These are phyloP conservation scores for Verasper variegatus DNA, from an alignment of 2,113 vertebrate genomes.

Conservation along the genomic window DNA sequence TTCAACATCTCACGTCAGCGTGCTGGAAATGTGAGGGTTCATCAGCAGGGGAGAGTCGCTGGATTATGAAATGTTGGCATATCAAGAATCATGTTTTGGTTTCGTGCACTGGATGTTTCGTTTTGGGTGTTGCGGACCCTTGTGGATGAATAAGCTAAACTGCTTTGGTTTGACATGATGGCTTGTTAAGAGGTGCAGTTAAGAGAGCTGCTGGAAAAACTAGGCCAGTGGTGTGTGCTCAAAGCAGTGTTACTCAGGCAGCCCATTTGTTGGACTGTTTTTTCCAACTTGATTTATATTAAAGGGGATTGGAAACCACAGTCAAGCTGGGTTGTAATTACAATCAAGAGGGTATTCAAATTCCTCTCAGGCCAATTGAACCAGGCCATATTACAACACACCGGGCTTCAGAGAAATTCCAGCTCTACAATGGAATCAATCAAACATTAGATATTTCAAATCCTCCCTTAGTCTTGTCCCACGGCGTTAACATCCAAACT, in stretches of 20 bases:
- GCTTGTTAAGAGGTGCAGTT: conserved; percentile 63
- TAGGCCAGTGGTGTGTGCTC: conserved; percentile 48
- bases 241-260: conserved; percentile 24
- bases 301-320: not conserved
- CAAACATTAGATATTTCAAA: not conserved
- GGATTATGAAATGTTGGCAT: conserved; percentile 61
- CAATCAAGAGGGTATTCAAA: not conserved
- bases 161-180: conserved; percentile 50
- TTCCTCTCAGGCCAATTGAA: conserved; percentile 4
- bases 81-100: conserved; percentile 44
- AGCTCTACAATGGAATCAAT: not conserved
- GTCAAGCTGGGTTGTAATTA: not conserved
- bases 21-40: conserved; percentile 30
- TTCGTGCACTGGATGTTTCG: conserved; percentile 43
- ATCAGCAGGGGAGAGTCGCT: conserved; percentile 20
- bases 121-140: conserved; percentile 17
- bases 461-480: not conserved
- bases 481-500: not conserved
- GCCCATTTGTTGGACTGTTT: conserved; percentile 18
- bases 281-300: conserved; percentile 27
- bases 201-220: conserved; percentile 56
- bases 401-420: not conserved
- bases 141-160: conserved; percentile 34
- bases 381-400: not conserved
- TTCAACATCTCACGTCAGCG: conserved; percentile 42